Base-by-base conservation (phyloP, 1,140 invertebrate genomes). In the Solenopsis invicta region DNA sequence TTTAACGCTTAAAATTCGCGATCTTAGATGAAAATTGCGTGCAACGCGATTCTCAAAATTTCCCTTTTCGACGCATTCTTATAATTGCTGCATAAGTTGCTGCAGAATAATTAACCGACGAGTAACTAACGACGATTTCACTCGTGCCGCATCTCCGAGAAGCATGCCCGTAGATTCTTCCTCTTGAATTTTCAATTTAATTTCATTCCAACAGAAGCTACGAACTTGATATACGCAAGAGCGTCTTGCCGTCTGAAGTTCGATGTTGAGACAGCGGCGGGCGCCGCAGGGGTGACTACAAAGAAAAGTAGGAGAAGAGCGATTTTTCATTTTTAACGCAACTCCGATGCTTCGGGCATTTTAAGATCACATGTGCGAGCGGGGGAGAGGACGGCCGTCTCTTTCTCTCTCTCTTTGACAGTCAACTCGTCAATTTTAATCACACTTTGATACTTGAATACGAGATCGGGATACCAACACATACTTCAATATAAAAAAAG, bases 241-340 rank as follows among this genome's bases (percentile, higher is more conserved):
- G 50, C 6, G 64, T 66, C n/a, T 54, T 56, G 64, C 61, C 5
- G 21, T 50, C 59, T 69, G 34, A 69, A 80, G 48, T 71, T 81
- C 48, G 64, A 54, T 34, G 64, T 81, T 52, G 48, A 71, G 64
- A 56, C 64, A 54, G 34, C 48, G 34, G 21, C 34, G 34, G 34
- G 21, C 34, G 34, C 48, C 48, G 21, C 48, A n/a, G 24, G 50
- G 29, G 12, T 29, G 16, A 75, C 67, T 59, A 64, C 69, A 64
- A 75, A 71, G 59, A 1, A 75, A 76, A 69, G 59, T 64, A 67
- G 41, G 21, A 82, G 21, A 88, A 50, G 54, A 62, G 54, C 37
- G 54, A 82, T 48, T 50, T 85, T 85, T 85, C 87, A 88, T 85
- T 89, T 89, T 89, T 88, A 81, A 81, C 18, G 13, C 52, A 5